Base-by-base conservation (phyloP, 1,140 invertebrate species). In the Tetramorium parvispinum region DNA sequence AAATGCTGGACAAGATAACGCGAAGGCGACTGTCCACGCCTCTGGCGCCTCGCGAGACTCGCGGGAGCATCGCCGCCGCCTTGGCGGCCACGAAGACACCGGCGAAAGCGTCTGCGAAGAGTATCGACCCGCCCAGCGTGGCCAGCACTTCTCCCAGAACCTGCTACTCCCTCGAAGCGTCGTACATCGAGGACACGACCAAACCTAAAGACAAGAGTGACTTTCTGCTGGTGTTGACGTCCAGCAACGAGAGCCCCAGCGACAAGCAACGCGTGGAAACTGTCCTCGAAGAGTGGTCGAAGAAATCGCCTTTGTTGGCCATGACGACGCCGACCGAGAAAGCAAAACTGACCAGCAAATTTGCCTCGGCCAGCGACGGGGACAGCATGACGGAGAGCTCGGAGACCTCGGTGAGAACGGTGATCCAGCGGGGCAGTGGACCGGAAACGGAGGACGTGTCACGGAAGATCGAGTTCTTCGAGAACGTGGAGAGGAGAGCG, bases 391-490 rank as follows among this genome's bases (percentile, higher is more conserved):
- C 96, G 8, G 96, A 95, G n/a, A 97, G 97, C 89, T 97, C 97
- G 0, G 97, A 97, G 86, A 95, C 96, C 43, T 97, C 97, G 0
- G 96, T 96, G 5, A 96, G 94, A 93, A 97, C 96, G 13, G 97
- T 96, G 0, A 96, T 97, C 40, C 95, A 96, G 83, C 94, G 95
- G 63, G 93, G 86, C 32, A 51, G 11, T 6, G 63, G 46, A 13
- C 78, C 78, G 3, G 93, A 93, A 92, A 92, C 75, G 0, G 96
- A 97, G 76, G 96, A 96, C 76, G 96, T 98, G 1, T 96, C 96
- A 63, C 96, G 96, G 79, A 98, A 97, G 93, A 97, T 98, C 2
- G 96, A 98, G 91, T 98, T 97, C 94, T 98, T 98, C 91, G 97
- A 98, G 93, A 97, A 96, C 18, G 96, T 96, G 0, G 94, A 96